Conservation (phyloP, 2,113 vertebrate species). For the Murina feae region DNA sequence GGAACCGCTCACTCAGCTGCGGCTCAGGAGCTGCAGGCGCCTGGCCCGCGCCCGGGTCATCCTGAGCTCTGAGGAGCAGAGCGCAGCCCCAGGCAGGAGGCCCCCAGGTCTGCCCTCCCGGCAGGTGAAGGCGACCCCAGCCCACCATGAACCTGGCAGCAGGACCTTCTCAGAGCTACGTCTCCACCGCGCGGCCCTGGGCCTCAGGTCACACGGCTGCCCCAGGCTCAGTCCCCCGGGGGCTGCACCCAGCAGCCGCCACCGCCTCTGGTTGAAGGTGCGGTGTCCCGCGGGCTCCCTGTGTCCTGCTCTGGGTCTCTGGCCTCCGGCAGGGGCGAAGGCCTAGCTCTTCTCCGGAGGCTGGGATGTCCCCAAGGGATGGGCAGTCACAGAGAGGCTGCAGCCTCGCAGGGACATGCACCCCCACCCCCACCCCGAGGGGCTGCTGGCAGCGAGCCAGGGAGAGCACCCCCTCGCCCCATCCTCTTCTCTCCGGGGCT, state of each 20-base stretch:
- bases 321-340: rapidly evolving
- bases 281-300: not conserved
- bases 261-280: not conserved
- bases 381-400: rapidly evolving
- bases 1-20: rapidly evolving
- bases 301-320: not conserved
- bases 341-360: not conserved
- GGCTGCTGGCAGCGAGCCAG: not conserved
- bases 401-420: not conserved
- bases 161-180: not conserved
- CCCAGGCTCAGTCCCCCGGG: no score
- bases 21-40: not conserved
- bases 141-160: not conserved
- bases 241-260: no score
- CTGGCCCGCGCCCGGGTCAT: not conserved
- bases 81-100: not conserved
- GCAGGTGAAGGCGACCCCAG: not conserved
- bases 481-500: not conserved
- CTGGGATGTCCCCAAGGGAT: rapidly evolving
- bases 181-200: rapidly evolving
- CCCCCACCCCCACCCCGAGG: rapidly evolving
- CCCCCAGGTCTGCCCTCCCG: not conserved
- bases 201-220: not conserved
- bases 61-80: not conserved
- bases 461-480: no score